These are phyloP conservation scores for Antennarius striatus DNA, from an alignment of 2,113 vertebrate genomes.

Conservation along the genomic window DNA sequence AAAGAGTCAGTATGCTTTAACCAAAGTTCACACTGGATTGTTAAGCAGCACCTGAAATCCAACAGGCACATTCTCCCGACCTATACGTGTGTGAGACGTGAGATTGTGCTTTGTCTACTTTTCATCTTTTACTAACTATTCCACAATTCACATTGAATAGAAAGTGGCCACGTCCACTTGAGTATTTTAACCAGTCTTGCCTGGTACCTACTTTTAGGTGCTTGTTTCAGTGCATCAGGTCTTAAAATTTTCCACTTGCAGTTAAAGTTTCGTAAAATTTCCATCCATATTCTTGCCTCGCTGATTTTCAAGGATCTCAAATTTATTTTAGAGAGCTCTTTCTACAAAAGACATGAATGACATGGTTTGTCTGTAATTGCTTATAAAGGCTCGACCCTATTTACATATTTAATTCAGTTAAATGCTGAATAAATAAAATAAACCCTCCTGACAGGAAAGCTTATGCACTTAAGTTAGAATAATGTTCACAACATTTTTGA, in stretches of 20 bases:
- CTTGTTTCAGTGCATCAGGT: no score
- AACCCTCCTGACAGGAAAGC: constrained; percentile 15
- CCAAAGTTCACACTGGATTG: not conserved
- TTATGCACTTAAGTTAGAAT: constrained; percentile 24
- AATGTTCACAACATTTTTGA: constrained; percentile 35
- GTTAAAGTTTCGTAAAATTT: not conserved
- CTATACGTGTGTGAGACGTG: no score
- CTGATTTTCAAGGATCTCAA: not conserved
- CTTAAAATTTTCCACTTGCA: no score
- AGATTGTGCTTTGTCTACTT: no score
- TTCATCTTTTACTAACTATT: no score
- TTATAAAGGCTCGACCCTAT: not conserved
- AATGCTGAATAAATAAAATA: not conserved
- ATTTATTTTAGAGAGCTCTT: not conserved
- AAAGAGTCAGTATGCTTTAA: not conserved
- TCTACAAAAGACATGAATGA: not conserved
- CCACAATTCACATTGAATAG: no score
- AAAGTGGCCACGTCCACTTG: no score
- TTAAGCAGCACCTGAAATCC: no score
- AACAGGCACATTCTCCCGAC: no score
- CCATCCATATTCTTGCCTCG: no score
- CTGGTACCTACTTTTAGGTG: no score
- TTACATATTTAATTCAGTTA: constrained; percentile 2
- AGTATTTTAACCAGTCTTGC: no score
- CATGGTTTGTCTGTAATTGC: not conserved